Base-by-base conservation (phyloP, 2,888 invertebrate genomes). In the Parapristionchus giblindavisi region DNA sequence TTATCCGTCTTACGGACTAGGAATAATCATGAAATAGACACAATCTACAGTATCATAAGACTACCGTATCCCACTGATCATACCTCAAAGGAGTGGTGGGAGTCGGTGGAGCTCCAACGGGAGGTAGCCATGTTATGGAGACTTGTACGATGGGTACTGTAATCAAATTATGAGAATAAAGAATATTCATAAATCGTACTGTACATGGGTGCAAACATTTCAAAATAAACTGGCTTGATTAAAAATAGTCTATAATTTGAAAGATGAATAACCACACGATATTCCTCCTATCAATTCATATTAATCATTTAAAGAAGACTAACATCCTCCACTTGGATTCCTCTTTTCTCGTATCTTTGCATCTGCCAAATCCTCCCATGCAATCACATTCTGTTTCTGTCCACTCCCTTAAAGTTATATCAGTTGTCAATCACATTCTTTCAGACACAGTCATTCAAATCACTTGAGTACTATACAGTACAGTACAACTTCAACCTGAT, bases 331-430 rank as follows among this genome's bases (percentile, higher is more conserved):
- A 29, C 34, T 24, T 11, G 72, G 58, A 48, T 72, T 58, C 34
- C 60, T 40, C 72, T 24, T 72, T 60, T 72, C 72, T 48, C 51
- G 58, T 32, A 72, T 48, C 34, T 32, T 60, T 24, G 60, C 72
- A 60, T 72, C 72, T 5, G 43, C 58, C 40, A 72, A 11, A 34
- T 72, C 72, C 48, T 72, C 72, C 72, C 72, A 72, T 21, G 48
- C 60, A 27, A 72, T 60, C 40, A 60, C 43, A 24, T 40, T 60
- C 40, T 43, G 27, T n/a, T 72, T 72, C 60, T 52, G 70, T 0
- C 70, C 70, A 14, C 70, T 51, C 29, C 48, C 48, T 51, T 40
- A 14, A 17, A 40, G 8, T 8, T n/a, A 52, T 27, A 8, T n/a
- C n/a, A 6, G 14, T 52, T 21, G 1, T 8, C n/a, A 1, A 52